phyloP scores from a whole-genome alignment of 2,888 invertebrate species.

The Drosophila picticornis region DNA sequence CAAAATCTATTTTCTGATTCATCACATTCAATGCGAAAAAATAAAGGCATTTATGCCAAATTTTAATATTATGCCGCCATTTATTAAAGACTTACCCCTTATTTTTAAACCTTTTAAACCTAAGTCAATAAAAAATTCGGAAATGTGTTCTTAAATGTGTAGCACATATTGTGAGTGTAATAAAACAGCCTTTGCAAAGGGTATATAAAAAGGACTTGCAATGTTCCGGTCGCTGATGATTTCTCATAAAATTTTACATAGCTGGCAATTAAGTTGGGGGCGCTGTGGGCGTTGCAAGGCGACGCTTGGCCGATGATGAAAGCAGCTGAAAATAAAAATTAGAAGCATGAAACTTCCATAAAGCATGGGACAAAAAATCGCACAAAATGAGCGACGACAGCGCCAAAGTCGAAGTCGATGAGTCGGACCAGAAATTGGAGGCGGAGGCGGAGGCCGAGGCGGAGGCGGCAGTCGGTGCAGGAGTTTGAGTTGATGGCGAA shows the following conservation, averaged over 20 bases:
- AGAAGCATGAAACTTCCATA: conserved; percentile 59
- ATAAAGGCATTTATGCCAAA: neutral
- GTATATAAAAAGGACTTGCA: conserved; percentile 29
- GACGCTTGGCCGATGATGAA: conserved; percentile 40
- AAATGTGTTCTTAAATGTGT: conserved; percentile 4
- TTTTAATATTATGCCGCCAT: neutral
- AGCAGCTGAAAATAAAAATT: conserved; percentile 45
- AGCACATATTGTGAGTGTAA: neutral
- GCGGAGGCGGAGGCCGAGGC: conserved; percentile 1
- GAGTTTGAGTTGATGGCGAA: conserved; percentile 14
- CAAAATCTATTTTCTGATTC: neutral
- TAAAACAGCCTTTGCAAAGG: conserved; percentile 6
- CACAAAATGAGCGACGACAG: conserved; percentile 25
- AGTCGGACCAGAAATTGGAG: conserved; percentile 12
- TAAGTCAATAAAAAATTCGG: neutral
- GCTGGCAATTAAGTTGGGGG: conserved; percentile 64
- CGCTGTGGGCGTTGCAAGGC: conserved; percentile 1
- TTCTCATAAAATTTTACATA: conserved; percentile 45
- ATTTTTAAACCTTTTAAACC: neutral
- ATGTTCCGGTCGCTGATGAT: conserved; percentile 18
- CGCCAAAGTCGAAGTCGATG: conserved; percentile 9
- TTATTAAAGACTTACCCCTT: neutral
- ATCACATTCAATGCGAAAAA: neutral
- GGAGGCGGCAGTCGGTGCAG: conserved; percentile 13
- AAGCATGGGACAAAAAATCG: conserved; percentile 38